Evolutionary conservation across 2,888 invertebrate genomes (phyloP).

Genomic region (Linnaemya vulpina): DNA sequence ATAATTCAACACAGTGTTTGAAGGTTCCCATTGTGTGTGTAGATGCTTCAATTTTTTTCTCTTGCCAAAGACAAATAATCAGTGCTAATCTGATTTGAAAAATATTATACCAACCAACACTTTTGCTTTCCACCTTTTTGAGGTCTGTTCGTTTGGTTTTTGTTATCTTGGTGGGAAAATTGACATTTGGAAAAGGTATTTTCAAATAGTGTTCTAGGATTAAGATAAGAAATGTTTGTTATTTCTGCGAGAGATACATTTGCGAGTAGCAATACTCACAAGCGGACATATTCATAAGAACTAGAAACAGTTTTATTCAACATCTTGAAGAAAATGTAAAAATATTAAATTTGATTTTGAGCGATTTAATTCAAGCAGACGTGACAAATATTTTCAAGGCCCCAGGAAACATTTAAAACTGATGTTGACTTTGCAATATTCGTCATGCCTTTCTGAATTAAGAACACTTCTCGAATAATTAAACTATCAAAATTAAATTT

Average conservation of each 20-base stretch:
- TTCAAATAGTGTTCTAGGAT: constrained; percentile 44
- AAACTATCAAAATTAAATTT: too few relatives aligned
- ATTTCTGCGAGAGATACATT: constrained; percentile 33
- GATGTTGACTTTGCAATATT: too few relatives aligned
- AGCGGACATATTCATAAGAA: background rate
- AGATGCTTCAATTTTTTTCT: constrained; percentile 34
- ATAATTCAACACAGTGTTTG: constrained; percentile 10
- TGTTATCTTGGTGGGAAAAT: constrained; percentile 68
- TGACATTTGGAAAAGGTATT: constrained; percentile 63
- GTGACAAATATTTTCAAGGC: too few relatives aligned
- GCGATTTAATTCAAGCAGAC: too few relatives aligned
- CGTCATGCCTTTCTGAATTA: too few relatives aligned
- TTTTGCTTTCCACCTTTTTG: constrained; percentile 44
- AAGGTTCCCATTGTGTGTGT: constrained; percentile 43
- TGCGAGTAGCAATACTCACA: background rate
- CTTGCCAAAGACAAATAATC: constrained; percentile 59
- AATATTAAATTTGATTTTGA: too few relatives aligned
- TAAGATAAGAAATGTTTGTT: constrained; percentile 45
- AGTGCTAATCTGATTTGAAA: constrained; percentile 64
- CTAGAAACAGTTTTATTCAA: too few relatives aligned
- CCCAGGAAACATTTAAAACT: too few relatives aligned
- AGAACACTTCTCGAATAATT: too few relatives aligned
- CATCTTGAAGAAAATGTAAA: too few relatives aligned
- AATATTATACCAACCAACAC: constrained; percentile 24
- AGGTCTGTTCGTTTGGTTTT: constrained; percentile 31